Base-by-base conservation (phyloP, 2,888 invertebrate genomes). In the Spilarctia lutea region DNA sequence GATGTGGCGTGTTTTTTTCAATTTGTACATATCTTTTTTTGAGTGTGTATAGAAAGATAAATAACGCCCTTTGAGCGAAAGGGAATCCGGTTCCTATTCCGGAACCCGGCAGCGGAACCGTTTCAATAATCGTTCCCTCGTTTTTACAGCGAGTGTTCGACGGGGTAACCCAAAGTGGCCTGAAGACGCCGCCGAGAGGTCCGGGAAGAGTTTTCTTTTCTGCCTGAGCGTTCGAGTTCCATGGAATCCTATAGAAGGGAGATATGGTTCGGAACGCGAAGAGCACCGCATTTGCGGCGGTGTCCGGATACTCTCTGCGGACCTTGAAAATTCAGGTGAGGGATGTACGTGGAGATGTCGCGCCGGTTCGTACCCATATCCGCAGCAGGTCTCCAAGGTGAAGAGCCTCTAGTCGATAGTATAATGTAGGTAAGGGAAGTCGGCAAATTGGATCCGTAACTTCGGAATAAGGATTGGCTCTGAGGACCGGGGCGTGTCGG, bases 361-460 rank as follows among this genome's bases (percentile, higher is more conserved):
- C 89, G 89, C 89, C 87, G 90, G 87, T 86, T 96, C 96, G 97
- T 97, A 97, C 97, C 96, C 96, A 97, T 96, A 97, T 96, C 97
- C 97, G 97, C 97, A 97, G 96, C 97, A 97, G 97, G 97, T 97
- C 96, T 97, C 97, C 97, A 96, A 97, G 97, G 97, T 97, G 94
- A 96, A 95, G 94, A 96, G 96, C 96, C 96, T 97, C 96, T 96
- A 96, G 96, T 96, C 96, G 87, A 88, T 89, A 89, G 88, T 96
- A 94, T 96, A 97, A 97, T 96, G 96, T 96, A 96, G 96, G 96
- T 96, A 96, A 96, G 96, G 96, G 96, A 97, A 96, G 96, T 96
- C 96, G 96, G 96, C 96, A 97, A 97, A 96, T 95, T 96, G 93
- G 96, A 97, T 96, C 96, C 94, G 96, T 96, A 96, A 96, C 96